A percentile compares a stretch with the other conserved stretches of the same genome.
Evolutionary conservation across 2,113 vertebrate genomes (phyloP).

Genomic region (Thermophis baileyi): DNA sequence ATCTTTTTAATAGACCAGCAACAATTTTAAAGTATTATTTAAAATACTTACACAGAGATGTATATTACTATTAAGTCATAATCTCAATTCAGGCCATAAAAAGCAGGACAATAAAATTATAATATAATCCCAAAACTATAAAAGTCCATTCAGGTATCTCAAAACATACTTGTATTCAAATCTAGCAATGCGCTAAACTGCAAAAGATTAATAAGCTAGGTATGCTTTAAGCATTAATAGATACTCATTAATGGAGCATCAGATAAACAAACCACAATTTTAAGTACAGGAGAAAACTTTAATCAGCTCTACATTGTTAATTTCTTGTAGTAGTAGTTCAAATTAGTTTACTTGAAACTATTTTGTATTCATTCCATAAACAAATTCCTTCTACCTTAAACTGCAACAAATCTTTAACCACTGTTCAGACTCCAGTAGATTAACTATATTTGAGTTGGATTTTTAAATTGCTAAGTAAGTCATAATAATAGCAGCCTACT

Average conservation of each 20-base stretch:
- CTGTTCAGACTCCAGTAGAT: background rate
- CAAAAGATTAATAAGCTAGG: background rate
- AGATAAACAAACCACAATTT: background rate
- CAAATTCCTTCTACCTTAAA: background rate
- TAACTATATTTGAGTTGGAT: background rate
- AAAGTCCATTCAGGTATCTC: background rate
- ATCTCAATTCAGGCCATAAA: background rate
- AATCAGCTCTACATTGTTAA: background rate
- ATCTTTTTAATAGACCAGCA: background rate
- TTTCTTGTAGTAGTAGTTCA: background rate
- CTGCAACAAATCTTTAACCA: background rate
- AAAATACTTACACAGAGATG: background rate
- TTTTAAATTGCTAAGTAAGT: background rate
- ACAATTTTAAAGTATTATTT: background rate
- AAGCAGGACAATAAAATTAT: background rate
- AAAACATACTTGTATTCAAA: background rate
- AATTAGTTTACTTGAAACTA: background rate
- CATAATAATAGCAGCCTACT: background rate
- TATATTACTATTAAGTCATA: background rate
- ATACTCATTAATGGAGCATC: background rate
- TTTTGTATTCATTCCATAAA: background rate
- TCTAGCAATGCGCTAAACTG: background rate
- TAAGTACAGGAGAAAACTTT: background rate
- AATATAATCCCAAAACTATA: background rate
- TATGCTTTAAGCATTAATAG: background rate